Conservation (phyloP, 2,888 invertebrate species). For the Hanleya hanleyi region DNA sequence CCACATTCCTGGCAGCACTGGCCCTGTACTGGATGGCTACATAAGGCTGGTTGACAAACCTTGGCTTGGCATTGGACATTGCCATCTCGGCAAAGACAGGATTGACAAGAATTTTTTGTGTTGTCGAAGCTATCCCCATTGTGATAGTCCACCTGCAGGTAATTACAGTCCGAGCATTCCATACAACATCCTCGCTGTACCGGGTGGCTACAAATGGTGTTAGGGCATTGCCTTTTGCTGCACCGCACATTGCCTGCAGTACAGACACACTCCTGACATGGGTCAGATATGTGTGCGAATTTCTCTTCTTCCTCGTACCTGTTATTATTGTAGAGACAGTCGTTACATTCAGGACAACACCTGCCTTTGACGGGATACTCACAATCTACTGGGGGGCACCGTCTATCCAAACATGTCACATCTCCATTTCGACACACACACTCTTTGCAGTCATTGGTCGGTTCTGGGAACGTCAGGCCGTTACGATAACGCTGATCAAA, state of each 20-base stretch:
- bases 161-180: constrained; percentile 54
- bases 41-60: constrained; percentile 38
- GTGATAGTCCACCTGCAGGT: constrained; percentile 37
- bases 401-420: constrained; percentile 14
- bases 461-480: constrained; percentile 36
- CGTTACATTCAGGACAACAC: constrained; percentile 60
- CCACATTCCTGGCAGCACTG: constrained; percentile 53
- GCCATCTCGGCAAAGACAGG: constrained; percentile 44
- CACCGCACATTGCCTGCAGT: constrained; percentile 54
- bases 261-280: constrained; percentile 61
- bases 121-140: constrained; percentile 46
- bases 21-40: constrained; percentile 49
- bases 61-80: constrained; percentile 36
- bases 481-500: constrained; percentile 8
- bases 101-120: constrained; percentile 41
- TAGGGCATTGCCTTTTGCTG: constrained; percentile 42
- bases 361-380: constrained; percentile 21
- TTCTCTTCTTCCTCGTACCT: constrained; percentile 52
- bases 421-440: constrained; percentile 44
- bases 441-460: constrained; percentile 32
- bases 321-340: constrained; percentile 45
- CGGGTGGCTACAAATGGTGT: constrained; percentile 51
- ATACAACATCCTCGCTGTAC: constrained; percentile 53
- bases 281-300: constrained; percentile 47
- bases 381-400: constrained; percentile 20